Evolutionary conservation across 2,113 vertebrate genomes (phyloP).

Genomic region (Chaetodon auriga): DNA sequence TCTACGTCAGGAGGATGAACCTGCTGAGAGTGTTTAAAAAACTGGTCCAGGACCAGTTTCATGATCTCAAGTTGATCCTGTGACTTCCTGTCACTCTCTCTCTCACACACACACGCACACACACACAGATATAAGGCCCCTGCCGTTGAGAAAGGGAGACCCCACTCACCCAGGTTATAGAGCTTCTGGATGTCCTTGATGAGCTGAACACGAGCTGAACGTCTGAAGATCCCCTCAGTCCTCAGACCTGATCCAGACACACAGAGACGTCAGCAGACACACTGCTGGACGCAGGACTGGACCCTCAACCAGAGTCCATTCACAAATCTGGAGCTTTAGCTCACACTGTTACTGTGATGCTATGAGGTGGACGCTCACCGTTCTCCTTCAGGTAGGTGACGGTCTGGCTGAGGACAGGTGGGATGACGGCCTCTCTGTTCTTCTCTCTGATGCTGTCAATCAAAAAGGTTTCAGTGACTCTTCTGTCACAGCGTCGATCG

Average conservation of each 20-base stretch:
- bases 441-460: conserved; percentile 87
- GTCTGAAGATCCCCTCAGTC: conserved; percentile 90
- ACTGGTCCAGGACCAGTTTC: too few relatives aligned
- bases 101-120: too few relatives aligned
- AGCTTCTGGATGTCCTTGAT: conserved; percentile 90
- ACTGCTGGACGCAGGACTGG: too few relatives aligned
- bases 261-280: not conserved
- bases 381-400: conserved; percentile 86
- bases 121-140: conserved; percentile 5
- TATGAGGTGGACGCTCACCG: conserved; percentile 78
- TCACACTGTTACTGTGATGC: too few relatives aligned
- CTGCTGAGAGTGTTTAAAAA: too few relatives aligned
- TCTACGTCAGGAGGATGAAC: too few relatives aligned
- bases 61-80: too few relatives aligned
- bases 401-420: conserved; percentile 85
- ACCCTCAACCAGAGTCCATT: too few relatives aligned
- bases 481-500: too few relatives aligned
- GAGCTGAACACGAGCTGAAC: conserved; percentile 85
- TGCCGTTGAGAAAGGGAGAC: conserved; percentile 5
- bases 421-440: conserved; percentile 85
- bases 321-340: too few relatives aligned
- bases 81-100: too few relatives aligned
- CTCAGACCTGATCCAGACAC: conserved; percentile 82
- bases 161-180: conserved; percentile 87
- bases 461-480: accelerated